Base-by-base conservation (phyloP, 2,888 invertebrate species). In the Cephonodes hylas region DNA sequence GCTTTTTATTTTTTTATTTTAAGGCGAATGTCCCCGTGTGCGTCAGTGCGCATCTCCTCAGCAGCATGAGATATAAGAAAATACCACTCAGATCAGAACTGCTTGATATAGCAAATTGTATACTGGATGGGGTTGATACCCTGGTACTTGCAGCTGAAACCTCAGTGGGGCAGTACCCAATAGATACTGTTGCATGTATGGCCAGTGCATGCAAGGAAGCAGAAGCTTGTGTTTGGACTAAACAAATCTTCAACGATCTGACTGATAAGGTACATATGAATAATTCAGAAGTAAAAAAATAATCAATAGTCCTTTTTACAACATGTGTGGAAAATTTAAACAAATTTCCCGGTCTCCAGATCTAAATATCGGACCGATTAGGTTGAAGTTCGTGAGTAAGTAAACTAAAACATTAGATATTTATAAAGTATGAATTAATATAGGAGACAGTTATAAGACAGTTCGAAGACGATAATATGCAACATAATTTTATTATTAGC, bases 121-220 rank as follows among this genome's bases (percentile, higher is more conserved):
- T 96, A 22, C 81, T 96, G 18, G 96, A 96, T 73, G 96, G 96
- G 18, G 95, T 94, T 56, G 96, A 96, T 76, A 94, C 93, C 70
- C 90, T 96, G 63, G 94, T 95, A 84, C 86, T 96, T 53, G 94
- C 94, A 0, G 95, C 96, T 56, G 96, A 96, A 77, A 95, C 95
- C 0, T 94, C 96, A 15, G 93, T 95, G 66, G 95, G 95, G 8
- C 76, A 86, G 13, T 94, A 93, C 71, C 96, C 96, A 0, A 84
- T 94, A 4, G 85, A 93, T 5, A 80, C 93, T 3, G 79, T 94
- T 5, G 70, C 79, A 2, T 85, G 82, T 15, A 76, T 94, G 73
- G 86, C 91, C 7, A 77, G 84, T 65, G 91, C 94, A 18, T 94
- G 94, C 67, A 91, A 94, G 65, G 96, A 96, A 80, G 96, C 96